Base-by-base conservation (phyloP, 1,140 invertebrate genomes). In the Drosophila nasuta region DNA sequence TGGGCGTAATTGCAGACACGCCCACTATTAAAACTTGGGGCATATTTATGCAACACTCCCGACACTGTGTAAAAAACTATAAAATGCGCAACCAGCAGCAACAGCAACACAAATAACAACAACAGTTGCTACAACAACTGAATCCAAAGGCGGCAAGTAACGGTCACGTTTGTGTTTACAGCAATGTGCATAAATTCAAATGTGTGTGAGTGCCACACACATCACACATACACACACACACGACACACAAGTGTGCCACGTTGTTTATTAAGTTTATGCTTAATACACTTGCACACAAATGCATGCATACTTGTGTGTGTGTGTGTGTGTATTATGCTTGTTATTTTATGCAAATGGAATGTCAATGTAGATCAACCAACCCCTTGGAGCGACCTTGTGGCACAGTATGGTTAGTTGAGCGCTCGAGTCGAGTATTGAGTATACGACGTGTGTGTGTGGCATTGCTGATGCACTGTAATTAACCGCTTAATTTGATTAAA, bases 181-280 rank as follows among this genome's bases (percentile, higher is more conserved):
- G 59, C 59, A 69, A 20, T 52, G 59, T 78, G 72, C 72, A 77
- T 78, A 70, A 72, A 75, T 78, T 75, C 35, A 35, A 35, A 11
- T 33, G 20, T 58, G 33, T 58, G 43, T 69, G 56, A 49, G 58
- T 43, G 41, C 11, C 20, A 13, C 10, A n/a, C 1, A 11, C 38
- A 5, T 41, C 59, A 25, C 20, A 25, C 20, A 25, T 25, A 25
- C 20, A 25, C 20, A 25, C 1, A 17, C 30, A 15, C 15, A 15
- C 15, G 17, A 20, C 7, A 7, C 30, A 33, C 33, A 60, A 43
- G 46, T 82, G 65, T 54, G 69, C 72, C 68, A 54, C 58, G 56
- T 70, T 80, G 77, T 87, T 82, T 87, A 87, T 87, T 87, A 88
- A 83, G 82, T 82, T 88, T 74, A 67, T 77, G 58, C 82, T 64